Evolutionary conservation across 2,113 vertebrate genomes (phyloP), one percentile per base, ranked within the genome.

Genomic region (Epinephelus moara): DNA sequence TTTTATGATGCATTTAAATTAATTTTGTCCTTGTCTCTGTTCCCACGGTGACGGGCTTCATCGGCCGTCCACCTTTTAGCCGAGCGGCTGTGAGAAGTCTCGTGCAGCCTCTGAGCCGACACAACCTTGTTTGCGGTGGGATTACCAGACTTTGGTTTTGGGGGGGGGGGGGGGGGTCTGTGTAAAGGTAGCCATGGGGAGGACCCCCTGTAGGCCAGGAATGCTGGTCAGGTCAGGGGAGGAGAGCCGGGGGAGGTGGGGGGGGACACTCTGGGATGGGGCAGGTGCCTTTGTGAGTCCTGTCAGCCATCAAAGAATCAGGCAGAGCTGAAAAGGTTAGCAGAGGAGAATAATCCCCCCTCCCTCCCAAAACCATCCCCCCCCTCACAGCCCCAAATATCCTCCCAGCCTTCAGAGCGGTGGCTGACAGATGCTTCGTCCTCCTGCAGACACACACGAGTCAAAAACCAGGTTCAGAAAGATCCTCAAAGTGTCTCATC

Each of bases 181-280:
- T 53, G 85, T 81, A 70, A 94, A 97, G 95, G 97, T 97, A 97
- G 95, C 94, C 96, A 97, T 96, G 96, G 97, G 95, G 95, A 95
- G 95, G 96, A 93, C 96, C 95, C 95, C 89, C 82, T 85, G 91
- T 92, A 84, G 87, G 76, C 76, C 92, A 96, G 95, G 97, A 98
- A 98, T 97, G 96, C 93, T 67, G 90, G 70, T 89, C 96, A 95
- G 96, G 96, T 96, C 96, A 93, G 95, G 91, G 93, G 76, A 59
- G 88, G 94, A 91, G 95, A 94, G 87, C 76, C 6, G 21, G 77
- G 81, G 91, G 91, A 60, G 59, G 50, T 12, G 53, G 94, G 89
- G 25, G 66, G 85, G 93, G 93, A 66, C 92, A 91, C 92, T 90
- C 91, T 71, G 91, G 90, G 85, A 94, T 92, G 91, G 93, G 96